These are phyloP conservation scores for Siderastrea siderea DNA, from an alignment of 92 coral and sea anemone species.

Conservation along the genomic window DNA sequence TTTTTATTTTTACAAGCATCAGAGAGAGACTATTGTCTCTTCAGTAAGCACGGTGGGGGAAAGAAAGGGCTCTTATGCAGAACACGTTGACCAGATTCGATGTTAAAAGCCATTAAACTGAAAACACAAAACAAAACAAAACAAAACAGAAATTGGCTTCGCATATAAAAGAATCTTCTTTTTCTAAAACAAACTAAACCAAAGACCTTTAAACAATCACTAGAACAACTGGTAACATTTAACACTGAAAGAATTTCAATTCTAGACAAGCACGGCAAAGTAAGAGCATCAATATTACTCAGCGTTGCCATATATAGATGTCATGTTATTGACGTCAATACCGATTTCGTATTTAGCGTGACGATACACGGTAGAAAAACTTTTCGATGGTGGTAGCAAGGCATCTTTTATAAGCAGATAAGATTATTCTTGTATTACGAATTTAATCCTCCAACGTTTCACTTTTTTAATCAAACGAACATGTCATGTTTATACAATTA, in stretches of 20 bases:
- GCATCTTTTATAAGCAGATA: not conserved
- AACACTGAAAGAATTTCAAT: conserved; percentile 19
- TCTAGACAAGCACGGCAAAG: not conserved
- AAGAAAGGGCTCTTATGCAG: not conserved
- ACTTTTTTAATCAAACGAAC: not conserved
- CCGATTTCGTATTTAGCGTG: conserved; percentile 8
- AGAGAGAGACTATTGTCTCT: not conserved
- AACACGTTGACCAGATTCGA: not conserved
- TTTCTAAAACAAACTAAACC: not conserved
- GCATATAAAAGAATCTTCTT: not conserved
- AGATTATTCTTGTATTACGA: not conserved
- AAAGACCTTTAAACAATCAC: not conserved
- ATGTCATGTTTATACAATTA: not conserved
- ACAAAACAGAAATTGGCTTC: not conserved
- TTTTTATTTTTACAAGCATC: not conserved
- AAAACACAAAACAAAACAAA: too few species aligned
- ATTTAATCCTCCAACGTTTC: not conserved
- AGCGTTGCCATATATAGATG: conserved; percentile 13
- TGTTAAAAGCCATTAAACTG: not conserved
- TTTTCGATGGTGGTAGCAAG: too few species aligned
- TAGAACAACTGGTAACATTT: not conserved
- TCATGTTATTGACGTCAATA: conserved; percentile 27
- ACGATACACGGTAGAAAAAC: not conserved
- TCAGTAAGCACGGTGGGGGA: not conserved
- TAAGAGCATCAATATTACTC: not conserved